Percentiles rank a stretch among this genome's conserved stretches.
phyloP scores from a whole-genome alignment of 2,113 vertebrate species.

The Calyptommatus sinebrachiatus region DNA sequence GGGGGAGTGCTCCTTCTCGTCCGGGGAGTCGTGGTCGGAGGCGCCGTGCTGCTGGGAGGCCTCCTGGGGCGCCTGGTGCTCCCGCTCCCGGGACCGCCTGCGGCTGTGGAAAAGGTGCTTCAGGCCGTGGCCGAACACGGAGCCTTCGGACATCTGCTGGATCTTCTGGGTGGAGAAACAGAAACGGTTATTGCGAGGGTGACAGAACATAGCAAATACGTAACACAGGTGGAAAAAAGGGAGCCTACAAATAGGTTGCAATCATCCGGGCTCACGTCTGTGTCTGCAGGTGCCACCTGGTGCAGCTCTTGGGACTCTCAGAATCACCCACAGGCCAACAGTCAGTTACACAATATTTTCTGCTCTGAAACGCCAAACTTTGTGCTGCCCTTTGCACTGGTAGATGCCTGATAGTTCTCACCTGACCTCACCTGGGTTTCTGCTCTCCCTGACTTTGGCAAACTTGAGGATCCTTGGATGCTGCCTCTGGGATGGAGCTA shows the following conservation, averaged over 20 bases:
- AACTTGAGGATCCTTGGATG: neutral
- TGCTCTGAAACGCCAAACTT: neutral
- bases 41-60: constrained; percentile 51
- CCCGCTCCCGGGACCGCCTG: constrained; percentile 76
- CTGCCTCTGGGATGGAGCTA: too few species aligned
- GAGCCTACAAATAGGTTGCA: neutral
- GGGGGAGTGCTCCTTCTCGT: constrained; percentile 81
- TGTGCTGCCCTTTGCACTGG: neutral
- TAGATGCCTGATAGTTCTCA: neutral
- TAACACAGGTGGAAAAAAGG: neutral
- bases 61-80: constrained; percentile 72
- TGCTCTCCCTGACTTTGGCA: too few species aligned
- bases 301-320: neutral
- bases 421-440: too few species aligned
- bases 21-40: constrained; percentile 79
- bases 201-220: neutral
- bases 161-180: constrained; percentile 70
- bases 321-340: neutral
- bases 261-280: neutral
- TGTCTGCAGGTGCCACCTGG: neutral
- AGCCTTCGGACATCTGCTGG: constrained; percentile 83
- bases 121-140: constrained; percentile 85
- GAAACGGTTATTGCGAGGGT: neutral
- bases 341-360: neutral
- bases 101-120: constrained; percentile 86